A percentile compares a stretch with the other conserved stretches of the same genome.
Conservation (phyloP, 2,113 vertebrate genomes). For the Cyrtonyx montezumae region DNA sequence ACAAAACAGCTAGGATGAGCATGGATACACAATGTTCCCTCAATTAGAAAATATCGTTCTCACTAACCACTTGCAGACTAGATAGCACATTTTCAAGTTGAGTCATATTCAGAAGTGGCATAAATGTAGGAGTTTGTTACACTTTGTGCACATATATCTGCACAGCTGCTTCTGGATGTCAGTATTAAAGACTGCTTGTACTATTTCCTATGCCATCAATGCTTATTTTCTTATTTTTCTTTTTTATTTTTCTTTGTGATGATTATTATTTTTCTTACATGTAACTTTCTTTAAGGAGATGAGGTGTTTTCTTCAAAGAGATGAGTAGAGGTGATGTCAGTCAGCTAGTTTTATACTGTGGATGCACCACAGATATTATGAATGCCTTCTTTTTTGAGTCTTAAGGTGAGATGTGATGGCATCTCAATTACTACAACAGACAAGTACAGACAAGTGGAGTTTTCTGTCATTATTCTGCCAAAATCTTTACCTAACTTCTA, state of each 20-base stretch:
- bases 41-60: constrained; percentile 1
- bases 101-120: neutral
- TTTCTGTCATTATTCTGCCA: neutral
- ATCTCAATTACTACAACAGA: neutral
- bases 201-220: neutral
- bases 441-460: neutral
- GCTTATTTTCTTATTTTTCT: neutral
- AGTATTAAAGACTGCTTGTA: neutral
- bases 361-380: neutral
- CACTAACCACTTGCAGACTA: neutral
- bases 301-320: neutral
- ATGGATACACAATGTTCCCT: neutral
- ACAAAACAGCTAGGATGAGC: neutral
- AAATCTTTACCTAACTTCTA: neutral
- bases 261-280: neutral
- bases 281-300: neutral
- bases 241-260: neutral
- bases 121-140: neutral
- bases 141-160: neutral
- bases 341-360: neutral
- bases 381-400: neutral
- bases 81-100: neutral
- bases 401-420: neutral
- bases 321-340: neutral
- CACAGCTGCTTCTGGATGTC: neutral